Base-by-base conservation (phyloP, 1,140 invertebrate genomes). In the Brachystomella parvula region DNA sequence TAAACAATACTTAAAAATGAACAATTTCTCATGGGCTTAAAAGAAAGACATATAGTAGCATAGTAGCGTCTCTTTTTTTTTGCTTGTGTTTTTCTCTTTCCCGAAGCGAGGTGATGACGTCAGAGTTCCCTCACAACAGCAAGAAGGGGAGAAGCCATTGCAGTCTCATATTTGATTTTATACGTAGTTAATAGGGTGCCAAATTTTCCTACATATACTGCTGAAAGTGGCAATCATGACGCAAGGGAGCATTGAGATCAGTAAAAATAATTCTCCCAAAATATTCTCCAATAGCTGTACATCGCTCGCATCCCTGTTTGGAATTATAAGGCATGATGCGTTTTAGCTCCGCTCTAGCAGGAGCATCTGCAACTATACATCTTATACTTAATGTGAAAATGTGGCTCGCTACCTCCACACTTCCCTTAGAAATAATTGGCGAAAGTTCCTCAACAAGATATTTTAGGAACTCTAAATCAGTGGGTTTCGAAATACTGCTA, bases 231-330 rank as follows among this genome's bases (percentile, higher is more conserved):
- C n/a, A n/a, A n/a, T n/a, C n/a, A n/a, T n/a, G n/a, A n/a, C n/a
- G n/a, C n/a, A 53, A 53, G 24, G 9, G 9, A 1, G 63, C 3
- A 56, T 58, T 33, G 2, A 24, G 3, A 2, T 64, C 33, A 3
- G 33, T 6, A 47, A 53, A 64, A 32, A 68, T 61, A 2, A 64
- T 57, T 47, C 66, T 33, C n/a, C 62, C 62, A 2, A 3, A 9
- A 58, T 56, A 75, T 56, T 66, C 60, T 61, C 76, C 75, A 66
- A 75, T 66, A 33, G 68, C 47, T 12, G 47, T 69, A 70, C 78
- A 79, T 65, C 76, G 76, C 17, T 76, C 74, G 70, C 78, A 79
- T 47, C 74, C 73, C 64, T 74, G 61, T 63, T 77, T 79, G 9
- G 75, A 77, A 62, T 68, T 72, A 61, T 24, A 57, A 3, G 28